phyloP scores from a whole-genome alignment of 2,888 invertebrate genomes.

The Emmelina monodactyla region DNA sequence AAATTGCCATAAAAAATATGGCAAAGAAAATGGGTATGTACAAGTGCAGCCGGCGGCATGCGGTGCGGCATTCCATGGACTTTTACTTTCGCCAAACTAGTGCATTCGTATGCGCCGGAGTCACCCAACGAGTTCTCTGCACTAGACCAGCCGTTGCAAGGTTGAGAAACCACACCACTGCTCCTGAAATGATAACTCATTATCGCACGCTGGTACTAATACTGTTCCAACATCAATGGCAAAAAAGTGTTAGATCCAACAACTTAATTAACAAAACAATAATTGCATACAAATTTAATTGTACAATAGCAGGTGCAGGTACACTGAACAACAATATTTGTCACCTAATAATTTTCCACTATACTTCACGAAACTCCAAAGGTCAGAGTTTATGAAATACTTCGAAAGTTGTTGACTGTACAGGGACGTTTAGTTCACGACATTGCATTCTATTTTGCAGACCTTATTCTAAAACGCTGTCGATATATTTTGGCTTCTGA shows the following conservation, averaged over 20 bases:
- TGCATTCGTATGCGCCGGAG: slow-evolving; percentile 19
- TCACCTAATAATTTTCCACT: slow-evolving; percentile 6
- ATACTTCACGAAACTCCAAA: slow-evolving; percentile 56
- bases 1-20: too few relatives aligned
- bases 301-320: background rate
- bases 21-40: too few relatives aligned
- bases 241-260: slow-evolving; percentile 1
- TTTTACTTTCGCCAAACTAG: slow-evolving; percentile 60
- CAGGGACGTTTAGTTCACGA: slow-evolving; percentile 28
- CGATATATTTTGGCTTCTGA: slow-evolving; percentile 37
- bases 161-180: slow-evolving; percentile 46
- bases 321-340: background rate
- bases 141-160: slow-evolving; percentile 57
- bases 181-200: too few relatives aligned
- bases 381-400: slow-evolving; percentile 15
- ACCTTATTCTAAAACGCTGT: slow-evolving; percentile 12
- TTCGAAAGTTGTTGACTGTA: background rate
- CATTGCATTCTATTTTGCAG: slow-evolving; percentile 36
- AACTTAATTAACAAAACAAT: too few relatives aligned
- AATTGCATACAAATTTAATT: background rate
- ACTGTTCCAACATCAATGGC: slow-evolving; percentile 20
- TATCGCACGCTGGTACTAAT: slow-evolving; percentile 29
- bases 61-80: slow-evolving; percentile 21
- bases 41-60: slow-evolving; percentile 4
- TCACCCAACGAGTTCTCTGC: slow-evolving; percentile 39